phyloP scores from a whole-genome alignment of 2,888 invertebrate genomes.

The Melanostoma mellinum region DNA sequence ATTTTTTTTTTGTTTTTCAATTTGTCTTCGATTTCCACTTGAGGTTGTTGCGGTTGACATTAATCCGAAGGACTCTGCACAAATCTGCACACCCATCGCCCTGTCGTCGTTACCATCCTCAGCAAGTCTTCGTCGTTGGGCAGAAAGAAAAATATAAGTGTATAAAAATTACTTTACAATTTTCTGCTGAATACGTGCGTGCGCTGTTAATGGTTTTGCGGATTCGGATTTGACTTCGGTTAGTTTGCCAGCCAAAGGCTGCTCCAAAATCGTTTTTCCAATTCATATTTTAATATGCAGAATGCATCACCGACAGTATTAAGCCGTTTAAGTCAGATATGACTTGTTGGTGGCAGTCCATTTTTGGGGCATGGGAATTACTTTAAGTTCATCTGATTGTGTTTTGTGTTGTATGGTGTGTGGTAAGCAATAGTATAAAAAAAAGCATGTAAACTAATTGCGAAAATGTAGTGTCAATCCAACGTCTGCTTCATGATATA shows the following conservation, averaged over 20 bases:
- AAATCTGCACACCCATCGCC: background rate
- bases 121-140: conserved; percentile 14
- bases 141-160: conserved; percentile 25
- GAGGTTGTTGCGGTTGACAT: conserved; percentile 70
- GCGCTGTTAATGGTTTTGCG: conserved; percentile 67
- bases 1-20: conserved; percentile 48
- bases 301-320: conserved; percentile 60
- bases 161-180: conserved; percentile 68
- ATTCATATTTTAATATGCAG: conserved; percentile 70
- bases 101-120: conserved; percentile 16
- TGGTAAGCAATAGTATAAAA: background rate
- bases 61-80: conserved; percentile 48
- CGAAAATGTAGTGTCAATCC: too few species aligned
- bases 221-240: conserved; percentile 58
- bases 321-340: conserved; percentile 68
- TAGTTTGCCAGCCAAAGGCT: conserved; percentile 26
- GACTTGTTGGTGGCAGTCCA: conserved; percentile 57
- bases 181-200: conserved; percentile 71
- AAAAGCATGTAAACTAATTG: too few species aligned
- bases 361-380: conserved; percentile 48
- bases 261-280: conserved; percentile 34
- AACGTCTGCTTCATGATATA: too few species aligned
- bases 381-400: conserved; percentile 49
- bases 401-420: conserved; percentile 33
- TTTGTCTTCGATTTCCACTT: conserved; percentile 63